Base-by-base conservation (phyloP, 2,888 invertebrate genomes). In the Campopleginae sp. region DNA sequence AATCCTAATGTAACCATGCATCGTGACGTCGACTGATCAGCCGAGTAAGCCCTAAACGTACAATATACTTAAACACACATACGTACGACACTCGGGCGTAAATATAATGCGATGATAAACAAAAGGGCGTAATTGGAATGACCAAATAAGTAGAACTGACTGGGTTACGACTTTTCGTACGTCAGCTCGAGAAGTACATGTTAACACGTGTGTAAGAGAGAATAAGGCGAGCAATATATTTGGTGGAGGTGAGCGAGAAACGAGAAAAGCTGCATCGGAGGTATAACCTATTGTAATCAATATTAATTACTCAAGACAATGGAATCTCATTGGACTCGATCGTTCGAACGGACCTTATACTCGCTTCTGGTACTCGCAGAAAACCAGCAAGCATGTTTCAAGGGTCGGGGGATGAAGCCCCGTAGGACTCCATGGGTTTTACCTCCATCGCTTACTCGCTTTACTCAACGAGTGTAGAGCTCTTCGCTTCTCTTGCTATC, bases 261-360 rank as follows among this genome's bases (percentile, higher is more conserved):
- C 44, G 54, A 19, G 48, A 77, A 51, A 31, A 68, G n/a, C 63
- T 74, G 48, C 77, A 77, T 63, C 90, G 90, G 91, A 92, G 92
- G 92, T 92, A 92, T 92, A 92, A 92, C 91, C 93, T 89, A 92
- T 93, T 92, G 93, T 93, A 93, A 93, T 93, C 93, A 93, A 93
- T 93, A 94, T 94, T 94, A 94, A 94, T 94, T 94, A 94, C 93
- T 92, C 92, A 92, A 92, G 93, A 94, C 94, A 94, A 94, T 94
- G 92, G 93, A 93, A 93, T 93, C 93, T 93, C 93, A 93, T 93
- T 93, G 93, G 92, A 93, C 90, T 93, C 92, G 93, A 93, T 93
- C 93, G 93, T 92, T 92, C 89, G 92, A 90, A 90, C 90, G 91
- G 88, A 65, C 89, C 91, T 88, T 78, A 89, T 88, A 87, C 88